phyloP scores from a whole-genome alignment of 2,888 invertebrate species.

The Exephanes ischioxanthus region DNA sequence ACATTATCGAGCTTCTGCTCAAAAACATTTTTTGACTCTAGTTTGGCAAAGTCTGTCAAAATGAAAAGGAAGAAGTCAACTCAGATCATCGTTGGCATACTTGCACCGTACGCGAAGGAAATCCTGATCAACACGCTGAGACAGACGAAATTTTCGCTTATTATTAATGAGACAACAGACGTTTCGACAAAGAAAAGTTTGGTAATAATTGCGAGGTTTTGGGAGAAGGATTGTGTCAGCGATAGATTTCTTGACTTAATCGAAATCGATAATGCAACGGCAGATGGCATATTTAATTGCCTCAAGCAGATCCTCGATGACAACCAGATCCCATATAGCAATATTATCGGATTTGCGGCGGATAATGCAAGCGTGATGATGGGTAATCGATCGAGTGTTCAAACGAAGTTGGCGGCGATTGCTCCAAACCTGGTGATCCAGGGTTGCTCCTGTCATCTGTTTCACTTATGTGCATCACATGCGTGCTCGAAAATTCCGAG shows the following conservation, averaged over 20 bases:
- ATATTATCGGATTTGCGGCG: slow-evolving; percentile 56
- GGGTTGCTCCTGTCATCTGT: slow-evolving; percentile 55
- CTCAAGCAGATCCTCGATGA: slow-evolving; percentile 45
- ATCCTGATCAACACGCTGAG: slow-evolving; percentile 52
- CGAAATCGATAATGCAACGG: slow-evolving; percentile 28
- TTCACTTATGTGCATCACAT: slow-evolving; percentile 65
- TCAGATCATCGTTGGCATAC: slow-evolving; percentile 58
- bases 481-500: slow-evolving; percentile 59
- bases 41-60: slow-evolving; percentile 28
- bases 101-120: slow-evolving; percentile 56
- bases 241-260: slow-evolving; percentile 50
- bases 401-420: slow-evolving; percentile 37
- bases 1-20: slow-evolving; percentile 29
- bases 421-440: slow-evolving; percentile 50
- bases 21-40: slow-evolving; percentile 27
- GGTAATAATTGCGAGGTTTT: slow-evolving; percentile 56
- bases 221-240: slow-evolving; percentile 21
- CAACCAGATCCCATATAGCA: slow-evolving; percentile 55
- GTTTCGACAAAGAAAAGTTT: slow-evolving; percentile 63
- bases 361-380: slow-evolving; percentile 60
- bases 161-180: slow-evolving; percentile 74
- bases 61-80: slow-evolving; percentile 41
- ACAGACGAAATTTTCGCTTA: slow-evolving; percentile 66
- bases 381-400: slow-evolving; percentile 53
- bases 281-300: slow-evolving; percentile 50